A percentile compares a stretch with the other conserved stretches of the same genome.
Evolutionary conservation across 2,797 vertebrate genomes (phyloP).

Genomic region (Muscicapa striata): DNA sequence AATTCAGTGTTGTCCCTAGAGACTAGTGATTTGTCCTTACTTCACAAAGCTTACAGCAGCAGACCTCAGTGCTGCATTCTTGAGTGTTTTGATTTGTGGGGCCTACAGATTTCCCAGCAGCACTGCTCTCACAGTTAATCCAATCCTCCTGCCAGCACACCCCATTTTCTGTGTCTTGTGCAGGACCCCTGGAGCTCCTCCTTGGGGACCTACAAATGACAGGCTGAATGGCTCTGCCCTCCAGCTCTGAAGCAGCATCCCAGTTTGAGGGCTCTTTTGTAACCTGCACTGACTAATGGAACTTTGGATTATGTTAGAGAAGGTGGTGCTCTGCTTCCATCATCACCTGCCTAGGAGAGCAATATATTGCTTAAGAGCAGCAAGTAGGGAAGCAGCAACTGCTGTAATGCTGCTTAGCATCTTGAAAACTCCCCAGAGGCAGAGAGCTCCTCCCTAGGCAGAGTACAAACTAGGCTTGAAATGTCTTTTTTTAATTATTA

Average conservation of each 20-base stretch:
- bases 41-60: conserved; percentile 26
- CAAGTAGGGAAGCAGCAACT: neutral
- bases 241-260: neutral
- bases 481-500: neutral
- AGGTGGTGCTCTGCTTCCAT: neutral
- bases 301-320: neutral
- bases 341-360: neutral
- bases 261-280: neutral
- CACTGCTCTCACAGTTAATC: neutral
- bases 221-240: neutral
- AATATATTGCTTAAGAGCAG: neutral
- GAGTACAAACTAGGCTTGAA: neutral
- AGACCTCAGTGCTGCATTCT: neutral
- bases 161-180: neutral
- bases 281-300: neutral
- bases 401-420: neutral
- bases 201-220: neutral
- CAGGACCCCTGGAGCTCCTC: neutral
- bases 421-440: neutral
- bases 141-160: neutral
- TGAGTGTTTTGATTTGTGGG: neutral
- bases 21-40: neutral
- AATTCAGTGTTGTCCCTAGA: neutral
- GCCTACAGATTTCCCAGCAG: neutral
- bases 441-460: neutral